Percentiles rank a stretch among this genome's conserved stretches.
Evolutionary conservation across 2,888 invertebrate genomes (phyloP).

Genomic region (Scaptomyza reducta): DNA sequence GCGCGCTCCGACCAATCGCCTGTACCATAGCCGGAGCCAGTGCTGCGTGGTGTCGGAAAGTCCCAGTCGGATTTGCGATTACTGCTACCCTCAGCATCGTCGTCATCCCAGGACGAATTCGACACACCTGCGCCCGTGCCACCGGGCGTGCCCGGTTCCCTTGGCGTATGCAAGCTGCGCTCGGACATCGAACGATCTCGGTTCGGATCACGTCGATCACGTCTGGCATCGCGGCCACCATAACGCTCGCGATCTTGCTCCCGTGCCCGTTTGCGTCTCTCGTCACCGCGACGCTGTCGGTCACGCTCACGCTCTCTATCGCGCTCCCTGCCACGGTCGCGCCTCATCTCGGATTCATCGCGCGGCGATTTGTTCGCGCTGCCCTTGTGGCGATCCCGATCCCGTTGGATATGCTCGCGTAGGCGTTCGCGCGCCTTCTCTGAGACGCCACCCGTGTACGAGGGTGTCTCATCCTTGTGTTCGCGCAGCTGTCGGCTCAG

Average conservation of each 20-base stretch:
- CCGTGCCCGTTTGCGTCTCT: conserved; percentile 54
- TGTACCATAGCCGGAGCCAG: conserved; percentile 51
- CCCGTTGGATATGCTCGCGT: conserved; percentile 87
- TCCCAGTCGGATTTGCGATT: conserved; percentile 93
- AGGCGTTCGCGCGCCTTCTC: conserved; percentile 88
- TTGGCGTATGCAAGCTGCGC: conserved; percentile 85
- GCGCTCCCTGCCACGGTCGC: conserved; percentile 76
- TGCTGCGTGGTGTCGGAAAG: conserved; percentile 91
- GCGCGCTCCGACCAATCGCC: conserved; percentile 80
- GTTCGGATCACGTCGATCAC: conserved; percentile 60
- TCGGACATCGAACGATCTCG: conserved; percentile 67
- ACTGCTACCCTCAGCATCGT: conserved; percentile 82
- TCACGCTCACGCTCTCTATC: conserved; percentile 60
- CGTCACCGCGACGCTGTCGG: conserved; percentile 55
- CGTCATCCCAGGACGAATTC: conserved; percentile 87
- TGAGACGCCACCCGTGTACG: conserved; percentile 96
- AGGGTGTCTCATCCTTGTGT: conserved; percentile 94
- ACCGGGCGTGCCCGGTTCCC: conserved; percentile 93
- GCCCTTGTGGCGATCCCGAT: conserved; percentile 70
- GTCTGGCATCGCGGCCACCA: conserved; percentile 40
- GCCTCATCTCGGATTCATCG: conserved; percentile 23
- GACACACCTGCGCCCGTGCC: conserved; percentile 88
- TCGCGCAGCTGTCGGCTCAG: conserved; percentile 89
- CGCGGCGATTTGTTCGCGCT: conserved; percentile 48
- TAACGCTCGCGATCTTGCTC: conserved; percentile 81